phyloP scores from a whole-genome alignment of 1,140 invertebrate genomes.

The Hestina assimilis region DNA sequence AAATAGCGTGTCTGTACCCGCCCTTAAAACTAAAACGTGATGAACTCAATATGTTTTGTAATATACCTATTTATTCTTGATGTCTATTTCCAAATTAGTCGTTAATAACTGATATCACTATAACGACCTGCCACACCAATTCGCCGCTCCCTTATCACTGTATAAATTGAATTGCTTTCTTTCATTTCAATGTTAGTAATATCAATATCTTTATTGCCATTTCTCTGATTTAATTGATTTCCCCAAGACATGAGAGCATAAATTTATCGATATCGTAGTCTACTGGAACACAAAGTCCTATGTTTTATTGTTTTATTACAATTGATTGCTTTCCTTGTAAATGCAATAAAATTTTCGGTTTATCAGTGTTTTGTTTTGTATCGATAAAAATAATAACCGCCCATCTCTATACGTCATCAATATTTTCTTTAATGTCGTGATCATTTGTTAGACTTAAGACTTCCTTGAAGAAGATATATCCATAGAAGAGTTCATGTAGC shows the following conservation, averaged over 20 bases:
- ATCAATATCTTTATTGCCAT: not conserved
- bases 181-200: slow-evolving; percentile 6
- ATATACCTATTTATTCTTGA: too few species aligned
- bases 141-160: slow-evolving; percentile 4
- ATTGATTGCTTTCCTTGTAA: not conserved
- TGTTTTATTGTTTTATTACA: not conserved
- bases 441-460: not conserved
- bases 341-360: not conserved
- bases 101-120: not conserved
- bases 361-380: not conserved
- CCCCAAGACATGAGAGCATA: not conserved
- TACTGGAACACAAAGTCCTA: not conserved
- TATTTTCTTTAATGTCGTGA: too few species aligned
- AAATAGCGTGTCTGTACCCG: too few species aligned
- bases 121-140: not conserved
- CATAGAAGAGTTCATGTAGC: too few species aligned
- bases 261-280: not conserved
- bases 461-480: too few species aligned
- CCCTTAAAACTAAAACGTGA: too few species aligned
- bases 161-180: slow-evolving; percentile 3
- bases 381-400: not conserved
- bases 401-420: too few species aligned
- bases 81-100: not conserved
- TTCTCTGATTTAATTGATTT: not conserved
- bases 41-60: too few species aligned